phyloP scores from a whole-genome alignment of 2,113 vertebrate species.

The Labeo rohita region DNA sequence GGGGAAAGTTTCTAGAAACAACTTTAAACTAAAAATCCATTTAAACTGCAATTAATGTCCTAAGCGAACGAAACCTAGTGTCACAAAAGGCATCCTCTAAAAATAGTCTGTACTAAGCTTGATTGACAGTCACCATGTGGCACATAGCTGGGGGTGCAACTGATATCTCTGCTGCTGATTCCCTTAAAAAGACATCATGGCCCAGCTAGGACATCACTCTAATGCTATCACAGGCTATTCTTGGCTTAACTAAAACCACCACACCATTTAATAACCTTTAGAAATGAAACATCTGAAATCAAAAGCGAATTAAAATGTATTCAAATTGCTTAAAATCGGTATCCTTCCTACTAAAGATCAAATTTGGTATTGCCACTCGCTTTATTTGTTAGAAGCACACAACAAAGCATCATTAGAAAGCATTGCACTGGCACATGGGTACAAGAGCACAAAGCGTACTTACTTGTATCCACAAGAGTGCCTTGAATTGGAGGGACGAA shows the following conservation, averaged over 20 bases:
- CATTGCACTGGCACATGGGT: conserved; percentile 26
- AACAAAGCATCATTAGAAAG: conserved; percentile 22
- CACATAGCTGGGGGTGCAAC: conserved; percentile 84
- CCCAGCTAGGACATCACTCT: conserved; percentile 80
- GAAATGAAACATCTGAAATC: conserved; percentile 53
- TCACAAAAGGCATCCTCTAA: conserved; percentile 86
- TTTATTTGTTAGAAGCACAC: conserved; percentile 17
- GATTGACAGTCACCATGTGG: conserved; percentile 98
- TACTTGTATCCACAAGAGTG: conserved; percentile 95
- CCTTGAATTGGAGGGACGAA: conserved; percentile 86
- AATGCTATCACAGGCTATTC: conserved; percentile 95
- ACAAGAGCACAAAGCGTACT: conserved; percentile 73
- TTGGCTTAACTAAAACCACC: conserved; percentile 80
- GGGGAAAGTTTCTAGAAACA: not conserved
- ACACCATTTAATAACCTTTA: conserved; percentile 83
- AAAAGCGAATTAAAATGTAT: not conserved
- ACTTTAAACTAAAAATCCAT: conserved; percentile 6
- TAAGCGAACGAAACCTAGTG: conserved; percentile 66
- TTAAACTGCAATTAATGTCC: conserved; percentile 27
- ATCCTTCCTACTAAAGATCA: not conserved
- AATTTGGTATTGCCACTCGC: not conserved
- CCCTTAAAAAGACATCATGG: conserved; percentile 98
- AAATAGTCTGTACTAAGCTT: conserved; percentile 81
- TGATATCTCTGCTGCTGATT: conserved; percentile 90
- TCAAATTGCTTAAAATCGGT: not conserved